Conservation (phyloP, 2,113 vertebrate species). For the Xenus cinereus region DNA sequence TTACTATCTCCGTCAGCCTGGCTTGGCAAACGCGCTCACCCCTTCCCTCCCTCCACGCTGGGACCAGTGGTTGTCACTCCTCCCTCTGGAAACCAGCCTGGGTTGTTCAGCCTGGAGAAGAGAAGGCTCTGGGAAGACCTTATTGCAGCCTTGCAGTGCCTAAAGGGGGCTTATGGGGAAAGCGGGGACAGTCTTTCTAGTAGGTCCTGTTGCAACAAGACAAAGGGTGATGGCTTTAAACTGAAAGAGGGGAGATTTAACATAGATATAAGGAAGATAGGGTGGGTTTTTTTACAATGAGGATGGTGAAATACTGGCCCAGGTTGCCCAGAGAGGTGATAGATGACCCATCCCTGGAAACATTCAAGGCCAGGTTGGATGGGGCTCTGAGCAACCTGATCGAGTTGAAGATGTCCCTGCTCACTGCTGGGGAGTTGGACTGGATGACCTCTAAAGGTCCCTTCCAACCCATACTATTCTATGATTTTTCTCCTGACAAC, state of each 20-base stretch:
- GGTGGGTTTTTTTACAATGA: background rate
- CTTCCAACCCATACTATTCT: background rate
- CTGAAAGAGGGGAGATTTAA: background rate
- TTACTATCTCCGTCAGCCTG: background rate
- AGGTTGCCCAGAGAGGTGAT: no score
- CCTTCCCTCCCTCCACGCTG: background rate
- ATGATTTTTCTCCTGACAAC: background rate
- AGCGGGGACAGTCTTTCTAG: background rate
- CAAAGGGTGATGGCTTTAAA: background rate
- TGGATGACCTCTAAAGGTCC: background rate
- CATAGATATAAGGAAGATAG: no score
- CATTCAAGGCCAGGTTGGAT: background rate
- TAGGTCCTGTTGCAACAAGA: background rate
- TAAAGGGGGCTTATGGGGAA: background rate
- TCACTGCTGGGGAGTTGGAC: background rate
- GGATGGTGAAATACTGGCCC: background rate
- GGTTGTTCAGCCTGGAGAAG: background rate
- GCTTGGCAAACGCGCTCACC: accelerated
- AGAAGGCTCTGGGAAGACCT: background rate
- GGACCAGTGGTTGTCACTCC: accelerated
- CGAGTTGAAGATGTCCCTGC: background rate
- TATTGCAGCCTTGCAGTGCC: no score
- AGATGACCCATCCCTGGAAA: background rate
- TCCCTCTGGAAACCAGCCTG: background rate
- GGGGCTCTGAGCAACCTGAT: background rate